phyloP scores from a whole-genome alignment of 1,140 invertebrate species.

The Drosophila kohkoa region DNA sequence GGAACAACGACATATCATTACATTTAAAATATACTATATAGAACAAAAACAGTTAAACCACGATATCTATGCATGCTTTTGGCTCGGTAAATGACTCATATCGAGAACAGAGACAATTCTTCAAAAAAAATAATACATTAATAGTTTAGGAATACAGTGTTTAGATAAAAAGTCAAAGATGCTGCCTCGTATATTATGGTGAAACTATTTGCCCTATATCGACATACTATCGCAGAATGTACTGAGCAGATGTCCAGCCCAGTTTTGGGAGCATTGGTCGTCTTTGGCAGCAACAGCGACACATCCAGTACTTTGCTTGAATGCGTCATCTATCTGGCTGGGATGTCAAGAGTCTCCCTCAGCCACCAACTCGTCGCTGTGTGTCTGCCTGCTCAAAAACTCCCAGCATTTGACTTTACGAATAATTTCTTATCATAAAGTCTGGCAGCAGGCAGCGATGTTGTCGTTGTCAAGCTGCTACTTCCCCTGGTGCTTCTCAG shows the following conservation, averaged over 20 bases:
- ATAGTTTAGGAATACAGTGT: too few species aligned
- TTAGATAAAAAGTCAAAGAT: background rate
- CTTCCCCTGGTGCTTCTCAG: background rate
- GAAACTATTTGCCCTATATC: background rate
- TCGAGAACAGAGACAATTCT: too few species aligned
- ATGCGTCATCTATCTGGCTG: constrained; percentile 68
- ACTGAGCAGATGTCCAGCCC: background rate
- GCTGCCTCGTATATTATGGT: background rate
- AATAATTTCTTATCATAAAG: constrained; percentile 75
- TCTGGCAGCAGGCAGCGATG: constrained; percentile 63
- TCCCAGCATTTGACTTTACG: background rate
- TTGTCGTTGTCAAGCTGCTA: constrained; percentile 35
- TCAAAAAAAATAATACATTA: too few species aligned
- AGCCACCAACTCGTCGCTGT: background rate
- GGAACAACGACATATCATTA: too few species aligned
- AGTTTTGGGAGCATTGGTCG: constrained; percentile 13
- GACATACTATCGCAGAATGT: background rate
- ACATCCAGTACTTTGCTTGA: constrained; percentile 29
- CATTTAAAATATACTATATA: too few species aligned
- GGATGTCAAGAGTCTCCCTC: constrained; percentile 20
- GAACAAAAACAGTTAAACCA: too few species aligned
- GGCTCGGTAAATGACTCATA: too few species aligned
- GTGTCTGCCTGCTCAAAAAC: background rate
- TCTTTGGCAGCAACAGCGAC: constrained; percentile 8
- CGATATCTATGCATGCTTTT: too few species aligned